Evolutionary conservation across 2,113 vertebrate species (phyloP).

Genomic region (Oxygymnocypris stewartii): DNA sequence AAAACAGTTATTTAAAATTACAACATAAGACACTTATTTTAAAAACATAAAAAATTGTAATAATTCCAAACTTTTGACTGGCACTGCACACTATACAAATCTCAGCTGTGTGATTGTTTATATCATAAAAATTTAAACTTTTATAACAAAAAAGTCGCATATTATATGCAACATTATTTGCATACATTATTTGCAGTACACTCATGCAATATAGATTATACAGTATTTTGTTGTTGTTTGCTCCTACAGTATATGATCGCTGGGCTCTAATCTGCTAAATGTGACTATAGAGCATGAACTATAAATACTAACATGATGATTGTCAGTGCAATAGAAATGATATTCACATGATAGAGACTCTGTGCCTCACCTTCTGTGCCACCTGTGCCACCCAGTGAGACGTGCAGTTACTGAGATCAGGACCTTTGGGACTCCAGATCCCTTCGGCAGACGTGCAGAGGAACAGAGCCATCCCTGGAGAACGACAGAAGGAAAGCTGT

Average conservation of each 20-base stretch:
- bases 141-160: too few relatives aligned
- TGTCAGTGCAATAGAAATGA: neutral
- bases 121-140: too few relatives aligned
- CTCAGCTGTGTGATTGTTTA: too few relatives aligned
- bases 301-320: neutral
- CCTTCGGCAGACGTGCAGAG: constrained; percentile 86
- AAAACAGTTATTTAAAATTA: too few relatives aligned
- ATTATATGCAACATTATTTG: too few relatives aligned
- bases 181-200: neutral
- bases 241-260: neutral
- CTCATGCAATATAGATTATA: neutral
- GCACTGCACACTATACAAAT: too few relatives aligned
- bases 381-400: constrained; percentile 99
- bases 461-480: constrained; percentile 90
- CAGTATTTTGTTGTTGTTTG: too few relatives aligned
- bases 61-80: too few relatives aligned
- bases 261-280: neutral
- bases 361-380: constrained; percentile 90
- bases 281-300: neutral
- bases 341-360: neutral
- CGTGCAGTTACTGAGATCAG: constrained; percentile 98
- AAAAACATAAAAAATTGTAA: too few relatives aligned
- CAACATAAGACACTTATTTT: too few relatives aligned
- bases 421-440: constrained; percentile 90
- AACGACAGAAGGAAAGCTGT: constrained; percentile 66